phyloP scores from a whole-genome alignment of 2,797 vertebrate species.

The Pyrocephalus nanus region DNA sequence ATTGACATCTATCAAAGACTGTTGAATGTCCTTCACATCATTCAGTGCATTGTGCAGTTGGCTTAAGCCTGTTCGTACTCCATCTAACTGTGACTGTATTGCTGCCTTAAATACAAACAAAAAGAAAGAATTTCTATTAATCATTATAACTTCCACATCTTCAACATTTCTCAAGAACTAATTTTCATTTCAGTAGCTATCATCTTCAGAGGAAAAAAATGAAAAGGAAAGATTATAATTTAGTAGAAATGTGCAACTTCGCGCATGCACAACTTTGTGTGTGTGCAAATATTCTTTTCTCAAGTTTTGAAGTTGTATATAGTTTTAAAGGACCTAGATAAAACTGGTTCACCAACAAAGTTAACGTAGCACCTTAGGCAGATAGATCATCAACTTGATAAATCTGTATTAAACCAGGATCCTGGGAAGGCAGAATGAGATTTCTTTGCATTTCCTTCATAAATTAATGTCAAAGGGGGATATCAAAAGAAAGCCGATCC shows the following conservation, averaged over 20 bases:
- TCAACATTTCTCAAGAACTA: neutral
- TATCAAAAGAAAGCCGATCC: neutral
- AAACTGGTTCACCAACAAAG: neutral
- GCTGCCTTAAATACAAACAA: conserved; percentile 83
- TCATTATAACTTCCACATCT: fast-evolving
- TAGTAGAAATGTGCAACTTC: neutral
- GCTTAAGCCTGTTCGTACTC: conserved; percentile 93
- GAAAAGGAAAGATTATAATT: neutral
- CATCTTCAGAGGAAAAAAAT: neutral
- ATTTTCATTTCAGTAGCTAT: neutral
- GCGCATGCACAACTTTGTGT: fast-evolving
- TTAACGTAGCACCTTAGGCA: neutral
- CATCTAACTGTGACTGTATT: conserved; percentile 97
- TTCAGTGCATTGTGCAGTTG: conserved; percentile 94
- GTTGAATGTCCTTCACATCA: conserved; percentile 94
- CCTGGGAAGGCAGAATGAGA: neutral
- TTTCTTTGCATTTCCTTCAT: neutral
- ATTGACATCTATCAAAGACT: conserved; percentile 89
- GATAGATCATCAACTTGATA: neutral
- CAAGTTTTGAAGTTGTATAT: neutral
- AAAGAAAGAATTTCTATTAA: neutral
- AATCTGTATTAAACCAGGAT: neutral
- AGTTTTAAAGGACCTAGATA: neutral
- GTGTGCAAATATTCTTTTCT: fast-evolving
- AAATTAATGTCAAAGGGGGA: neutral